Conservation (phyloP, 2,888 invertebrate genomes). For the Agrotis ipsilon region DNA sequence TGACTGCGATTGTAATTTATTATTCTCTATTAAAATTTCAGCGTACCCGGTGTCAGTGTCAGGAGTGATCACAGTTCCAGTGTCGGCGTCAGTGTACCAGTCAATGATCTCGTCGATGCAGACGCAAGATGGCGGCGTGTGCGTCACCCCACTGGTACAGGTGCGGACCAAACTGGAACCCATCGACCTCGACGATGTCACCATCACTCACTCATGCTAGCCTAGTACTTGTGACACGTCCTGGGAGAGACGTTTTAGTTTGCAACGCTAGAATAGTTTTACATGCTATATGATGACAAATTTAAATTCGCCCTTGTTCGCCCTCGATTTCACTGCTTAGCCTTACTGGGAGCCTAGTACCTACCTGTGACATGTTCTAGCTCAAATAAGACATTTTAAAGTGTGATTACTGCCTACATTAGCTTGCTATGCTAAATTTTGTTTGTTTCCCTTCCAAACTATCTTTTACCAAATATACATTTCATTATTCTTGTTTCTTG, state of each 20-base stretch:
- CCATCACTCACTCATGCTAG: not conserved
- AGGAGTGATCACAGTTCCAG: slow-evolving; percentile 98
- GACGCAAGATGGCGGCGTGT: slow-evolving; percentile 95
- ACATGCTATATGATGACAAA: no score
- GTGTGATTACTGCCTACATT: slow-evolving; percentile 11
- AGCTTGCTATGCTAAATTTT: slow-evolving; percentile 29
- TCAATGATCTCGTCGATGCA: slow-evolving; percentile 98
- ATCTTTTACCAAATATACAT: no score
- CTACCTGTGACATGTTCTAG: not conserved
- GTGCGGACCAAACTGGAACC: slow-evolving; percentile 80
- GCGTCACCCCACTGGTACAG: slow-evolving; percentile 96
- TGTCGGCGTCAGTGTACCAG: slow-evolving; percentile 98
- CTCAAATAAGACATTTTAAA: not conserved
- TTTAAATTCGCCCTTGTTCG: no score
- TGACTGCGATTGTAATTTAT: not conserved
- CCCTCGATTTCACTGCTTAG: not conserved
- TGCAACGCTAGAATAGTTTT: not conserved
- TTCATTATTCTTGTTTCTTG: not conserved
- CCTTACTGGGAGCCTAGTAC: not conserved
- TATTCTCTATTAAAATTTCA: slow-evolving; percentile 71
- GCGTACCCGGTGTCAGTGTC: slow-evolving; percentile 96
- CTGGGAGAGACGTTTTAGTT: not conserved
- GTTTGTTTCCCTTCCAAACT: not conserved
- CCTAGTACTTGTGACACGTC: not conserved
- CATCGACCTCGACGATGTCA: not conserved